A percentile compares a stretch with the other conserved stretches of the same genome.
phyloP scores from a whole-genome alignment of 1,140 invertebrate species.

The Pollicipes pollicipes region DNA sequence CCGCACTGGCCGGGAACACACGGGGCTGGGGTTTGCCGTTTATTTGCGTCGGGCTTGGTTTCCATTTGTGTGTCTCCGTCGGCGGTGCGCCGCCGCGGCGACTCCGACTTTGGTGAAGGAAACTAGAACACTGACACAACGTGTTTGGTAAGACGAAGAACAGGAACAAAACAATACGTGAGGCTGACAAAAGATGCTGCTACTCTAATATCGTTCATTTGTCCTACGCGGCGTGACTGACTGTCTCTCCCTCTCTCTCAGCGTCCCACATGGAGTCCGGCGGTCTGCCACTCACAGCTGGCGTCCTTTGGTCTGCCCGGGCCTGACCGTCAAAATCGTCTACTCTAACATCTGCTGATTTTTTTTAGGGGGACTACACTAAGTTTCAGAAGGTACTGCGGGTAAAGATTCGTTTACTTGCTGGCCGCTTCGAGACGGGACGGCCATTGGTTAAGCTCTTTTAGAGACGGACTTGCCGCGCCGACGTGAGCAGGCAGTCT shows the following conservation, averaged over 20 bases:
- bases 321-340: not conserved
- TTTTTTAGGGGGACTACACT: no score
- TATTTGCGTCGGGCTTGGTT: not conserved
- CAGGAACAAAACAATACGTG: not conserved
- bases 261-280: no score
- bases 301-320: not conserved
- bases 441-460: not conserved
- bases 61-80: not conserved
- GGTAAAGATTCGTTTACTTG: not conserved
- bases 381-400: not conserved
- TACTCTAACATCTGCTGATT: not conserved
- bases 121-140: not conserved
- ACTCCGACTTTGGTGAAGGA: not conserved
- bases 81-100: no score
- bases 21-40: not conserved
- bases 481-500: not conserved
- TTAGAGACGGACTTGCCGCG: not conserved
- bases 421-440: not conserved
- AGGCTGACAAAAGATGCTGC: not conserved
- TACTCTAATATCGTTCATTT: not conserved
- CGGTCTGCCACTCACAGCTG: not conserved
- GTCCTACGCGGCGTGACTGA: not conserved
- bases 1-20: no score
- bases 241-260: not conserved
- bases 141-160: conserved; percentile 1